Conservation (phyloP, 1,140 invertebrate genomes). For the Scylla paramamosain region DNA sequence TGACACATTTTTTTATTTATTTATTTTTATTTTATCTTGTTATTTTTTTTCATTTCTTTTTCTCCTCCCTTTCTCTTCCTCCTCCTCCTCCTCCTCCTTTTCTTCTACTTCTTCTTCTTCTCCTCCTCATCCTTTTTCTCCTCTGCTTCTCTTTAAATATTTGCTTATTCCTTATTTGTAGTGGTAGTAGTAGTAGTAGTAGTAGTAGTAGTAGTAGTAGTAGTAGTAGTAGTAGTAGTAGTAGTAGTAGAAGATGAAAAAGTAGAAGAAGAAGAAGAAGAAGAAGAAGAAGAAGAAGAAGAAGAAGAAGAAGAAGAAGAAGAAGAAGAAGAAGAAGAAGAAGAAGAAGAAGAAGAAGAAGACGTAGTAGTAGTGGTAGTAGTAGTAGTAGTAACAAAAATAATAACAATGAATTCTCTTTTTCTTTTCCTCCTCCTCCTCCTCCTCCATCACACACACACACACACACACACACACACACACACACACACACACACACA, state of each 20-base stretch:
- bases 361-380: neutral
- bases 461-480: constrained; percentile 45
- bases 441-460: neutral
- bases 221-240: neutral
- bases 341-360: too few species aligned
- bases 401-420: too few species aligned
- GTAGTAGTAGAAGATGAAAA: neutral
- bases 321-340: too few species aligned
- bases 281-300: too few species aligned
- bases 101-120: neutral
- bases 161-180: neutral
- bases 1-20: too few species aligned
- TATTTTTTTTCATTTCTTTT: too few species aligned
- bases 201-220: neutral
- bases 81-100: too few species aligned
- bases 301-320: too few species aligned
- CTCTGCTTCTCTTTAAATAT: neutral
- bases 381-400: neutral
- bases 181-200: constrained; percentile 40
- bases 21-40: too few species aligned
- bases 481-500: constrained; percentile 11
- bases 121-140: neutral
- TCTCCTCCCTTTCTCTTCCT: too few species aligned
- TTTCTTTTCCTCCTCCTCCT: neutral
- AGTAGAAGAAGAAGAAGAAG: too few species aligned